A percentile compares a stretch with the other conserved stretches of the same genome.
Conservation (phyloP, 1,140 invertebrate genomes). For the Anastrepha ludens region DNA sequence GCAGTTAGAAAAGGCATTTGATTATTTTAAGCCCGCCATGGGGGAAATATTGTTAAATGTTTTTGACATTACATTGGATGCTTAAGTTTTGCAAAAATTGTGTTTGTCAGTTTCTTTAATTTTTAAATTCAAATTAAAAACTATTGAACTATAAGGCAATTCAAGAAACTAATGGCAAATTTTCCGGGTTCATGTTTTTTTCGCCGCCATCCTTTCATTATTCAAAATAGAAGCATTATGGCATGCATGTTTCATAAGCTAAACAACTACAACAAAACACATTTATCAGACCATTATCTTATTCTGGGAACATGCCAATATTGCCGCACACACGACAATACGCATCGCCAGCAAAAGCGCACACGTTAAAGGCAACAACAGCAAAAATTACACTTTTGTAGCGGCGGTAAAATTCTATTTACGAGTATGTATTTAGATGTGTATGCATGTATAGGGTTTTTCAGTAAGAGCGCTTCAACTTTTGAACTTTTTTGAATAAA, state of each 20-base stretch:
- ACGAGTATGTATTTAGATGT: neutral
- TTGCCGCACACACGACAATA: neutral
- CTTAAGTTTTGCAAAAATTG: too few relatives aligned
- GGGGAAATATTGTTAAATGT: too few relatives aligned
- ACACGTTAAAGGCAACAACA: constrained; percentile 5
- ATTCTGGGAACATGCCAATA: neutral
- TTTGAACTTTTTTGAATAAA: too few relatives aligned
- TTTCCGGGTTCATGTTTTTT: neutral
- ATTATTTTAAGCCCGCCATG: too few relatives aligned
- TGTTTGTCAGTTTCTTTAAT: too few relatives aligned
- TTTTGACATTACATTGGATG: too few relatives aligned
- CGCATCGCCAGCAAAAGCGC: neutral
- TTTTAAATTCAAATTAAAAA: too few relatives aligned
- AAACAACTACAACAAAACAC: constrained; percentile 16
- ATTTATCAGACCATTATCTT: neutral
- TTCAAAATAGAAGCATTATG: neutral
- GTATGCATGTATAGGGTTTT: neutral
- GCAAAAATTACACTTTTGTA: neutral
- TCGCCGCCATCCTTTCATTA: neutral
- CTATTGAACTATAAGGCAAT: too few relatives aligned
- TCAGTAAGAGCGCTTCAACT: too few relatives aligned
- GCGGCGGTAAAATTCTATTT: neutral
- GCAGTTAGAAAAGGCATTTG: too few relatives aligned
- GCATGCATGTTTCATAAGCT: neutral
- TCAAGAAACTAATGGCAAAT: neutral